Base-by-base conservation (phyloP, 2,888 invertebrate genomes). In the Carterocephalus palaemon region DNA sequence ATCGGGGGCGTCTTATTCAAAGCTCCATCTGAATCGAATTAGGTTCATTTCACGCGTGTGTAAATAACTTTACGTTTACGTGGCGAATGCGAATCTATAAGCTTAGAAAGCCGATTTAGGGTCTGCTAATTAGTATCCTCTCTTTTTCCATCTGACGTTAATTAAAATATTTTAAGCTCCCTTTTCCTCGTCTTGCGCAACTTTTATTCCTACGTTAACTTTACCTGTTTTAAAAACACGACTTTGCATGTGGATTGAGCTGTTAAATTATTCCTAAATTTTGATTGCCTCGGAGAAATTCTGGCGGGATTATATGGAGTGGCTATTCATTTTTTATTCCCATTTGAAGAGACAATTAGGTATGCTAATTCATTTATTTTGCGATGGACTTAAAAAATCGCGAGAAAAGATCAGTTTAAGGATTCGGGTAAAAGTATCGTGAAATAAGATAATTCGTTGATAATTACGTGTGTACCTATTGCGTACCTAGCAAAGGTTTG, bases 301-400 rank as follows among this genome's bases (percentile, higher is more conserved):
- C 69, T 70, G 69, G 57, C 66, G 64, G 67, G 68, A 72, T 68
- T 70, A 68, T 61, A 60, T 57, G 56, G 66, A 70, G 65, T 62
- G 63, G 57, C 66, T 71, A 70, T 74, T 70, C 64, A 64, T 74
- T 77, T 80, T 80, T 77, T 76, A 71, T 75, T 73, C 66, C 64
- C 69, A 66, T 75, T 76, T 70, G 67, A 69, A 70, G 66, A 66
- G 72, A 75, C 83, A 84, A 81, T 84, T 81, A 82, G 69, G 73
- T 76, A 83, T 83, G 82, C 75, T 82, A 81, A 84, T 84, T 77
- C 75, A 72, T 74, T 78, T 76, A 75, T 74, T 77, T 76, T 76
- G 73, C 75, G 76, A 70, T 66, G 69, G 66, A 66, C 73, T 75
- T 70, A 60, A 69, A 75, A 71, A 77, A 68, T 64, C 53, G 59